phyloP scores from a whole-genome alignment of 2,888 invertebrate species.

The Mellilla xanthometata region DNA sequence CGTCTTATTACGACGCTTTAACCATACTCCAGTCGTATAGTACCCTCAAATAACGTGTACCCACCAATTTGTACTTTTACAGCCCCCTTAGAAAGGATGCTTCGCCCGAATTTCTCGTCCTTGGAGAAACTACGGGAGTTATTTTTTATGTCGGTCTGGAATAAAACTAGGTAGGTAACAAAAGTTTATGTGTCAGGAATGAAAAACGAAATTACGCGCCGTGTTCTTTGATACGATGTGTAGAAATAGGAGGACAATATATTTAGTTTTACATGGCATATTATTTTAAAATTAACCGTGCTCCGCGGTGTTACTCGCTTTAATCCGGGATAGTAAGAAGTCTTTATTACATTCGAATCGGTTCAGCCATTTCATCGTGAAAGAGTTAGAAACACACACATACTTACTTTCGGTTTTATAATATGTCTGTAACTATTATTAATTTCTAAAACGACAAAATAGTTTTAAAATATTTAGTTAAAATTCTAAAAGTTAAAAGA shows the following conservation, averaged over 20 bases:
- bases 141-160: constrained; percentile 39
- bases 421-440: too few relatives aligned
- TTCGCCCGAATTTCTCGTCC: constrained; percentile 32
- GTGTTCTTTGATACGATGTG: constrained; percentile 22
- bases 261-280: neutral
- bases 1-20: constrained; percentile 71
- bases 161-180: constrained; percentile 35
- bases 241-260: constrained; percentile 4
- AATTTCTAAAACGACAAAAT: too few relatives aligned
- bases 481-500: too few relatives aligned
- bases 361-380: too few relatives aligned
- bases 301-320: too few relatives aligned
- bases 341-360: too few relatives aligned
- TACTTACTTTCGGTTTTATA: too few relatives aligned
- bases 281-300: too few relatives aligned
- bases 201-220: constrained; percentile 32
- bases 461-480: too few relatives aligned
- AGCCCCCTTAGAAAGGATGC: constrained; percentile 46
- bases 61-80: constrained; percentile 54
- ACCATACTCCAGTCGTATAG: constrained; percentile 51
- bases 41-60: constrained; percentile 32
- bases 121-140: constrained; percentile 39
- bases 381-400: too few relatives aligned
- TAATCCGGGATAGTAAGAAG: too few relatives aligned
- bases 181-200: constrained; percentile 38